A percentile compares a stretch with the other conserved stretches of the same genome.
Conservation (phyloP, 2,888 invertebrate species). For the Tricholauxania praeusta region DNA sequence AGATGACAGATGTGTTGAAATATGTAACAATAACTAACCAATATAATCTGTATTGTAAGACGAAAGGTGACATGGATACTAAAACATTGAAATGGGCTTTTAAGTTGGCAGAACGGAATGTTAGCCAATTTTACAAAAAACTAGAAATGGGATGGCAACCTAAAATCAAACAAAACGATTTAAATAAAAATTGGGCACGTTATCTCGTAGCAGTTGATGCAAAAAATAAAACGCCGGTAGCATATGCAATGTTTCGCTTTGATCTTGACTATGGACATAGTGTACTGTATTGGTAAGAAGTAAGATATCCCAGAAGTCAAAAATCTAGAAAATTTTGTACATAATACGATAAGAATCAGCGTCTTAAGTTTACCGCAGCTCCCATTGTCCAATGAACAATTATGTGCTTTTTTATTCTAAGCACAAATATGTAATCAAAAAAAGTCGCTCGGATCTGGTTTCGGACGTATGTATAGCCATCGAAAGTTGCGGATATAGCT, state of each 20-base stretch:
- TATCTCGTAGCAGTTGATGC: conserved; percentile 71
- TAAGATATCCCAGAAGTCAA: background rate
- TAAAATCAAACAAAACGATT: conserved; percentile 73
- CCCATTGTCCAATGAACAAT: too few species aligned
- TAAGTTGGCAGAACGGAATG: conserved; percentile 66
- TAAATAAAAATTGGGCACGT: conserved; percentile 75
- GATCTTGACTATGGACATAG: conserved; percentile 77
- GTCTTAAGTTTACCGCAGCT: too few species aligned
- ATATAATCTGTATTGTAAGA: conserved; percentile 57
- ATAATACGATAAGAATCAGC: too few species aligned
- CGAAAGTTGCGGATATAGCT: too few species aligned
- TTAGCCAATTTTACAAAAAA: conserved; percentile 62
- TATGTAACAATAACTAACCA: conserved; percentile 48
- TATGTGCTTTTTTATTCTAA: too few species aligned
- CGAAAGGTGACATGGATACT: conserved; percentile 61
- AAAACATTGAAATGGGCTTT: conserved; percentile 66
- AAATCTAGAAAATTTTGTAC: too few species aligned
- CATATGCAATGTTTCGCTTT: conserved; percentile 81
- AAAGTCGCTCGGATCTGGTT: too few species aligned
- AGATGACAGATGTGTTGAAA: conserved; percentile 52
- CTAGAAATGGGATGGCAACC: conserved; percentile 75
- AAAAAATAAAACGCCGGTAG: conserved; percentile 70
- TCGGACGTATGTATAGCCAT: too few species aligned
- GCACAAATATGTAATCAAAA: too few species aligned
- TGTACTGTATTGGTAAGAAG: conserved; percentile 78